Percentiles rank a stretch among this genome's conserved stretches.
Evolutionary conservation across 2,797 vertebrate species (phyloP).

Genomic region (Myotis findleyi): DNA sequence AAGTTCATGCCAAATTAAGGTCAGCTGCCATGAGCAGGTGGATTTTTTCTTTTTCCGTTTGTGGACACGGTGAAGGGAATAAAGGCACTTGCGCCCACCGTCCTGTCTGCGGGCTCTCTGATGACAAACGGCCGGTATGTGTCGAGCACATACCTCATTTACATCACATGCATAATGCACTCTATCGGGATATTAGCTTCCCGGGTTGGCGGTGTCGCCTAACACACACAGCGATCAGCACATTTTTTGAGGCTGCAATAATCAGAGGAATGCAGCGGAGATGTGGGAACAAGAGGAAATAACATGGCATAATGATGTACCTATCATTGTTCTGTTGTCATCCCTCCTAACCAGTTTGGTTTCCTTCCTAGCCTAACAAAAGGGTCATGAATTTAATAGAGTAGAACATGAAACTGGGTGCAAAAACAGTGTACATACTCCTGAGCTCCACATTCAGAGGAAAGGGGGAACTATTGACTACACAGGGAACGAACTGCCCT

Average conservation of each 20-base stretch:
- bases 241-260: constrained; percentile 83
- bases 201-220: constrained; percentile 79
- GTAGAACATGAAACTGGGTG: constrained; percentile 62
- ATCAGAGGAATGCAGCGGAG: constrained; percentile 85
- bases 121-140: constrained; percentile 23
- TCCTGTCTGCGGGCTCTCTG: neutral
- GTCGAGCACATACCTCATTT: constrained; percentile 75
- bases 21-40: neutral
- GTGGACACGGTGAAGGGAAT: neutral
- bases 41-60: neutral
- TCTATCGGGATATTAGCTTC: constrained; percentile 81
- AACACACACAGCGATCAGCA: constrained; percentile 83
- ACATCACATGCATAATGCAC: constrained; percentile 76
- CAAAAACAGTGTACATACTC: constrained; percentile 59
- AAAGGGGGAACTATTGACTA: neutral
- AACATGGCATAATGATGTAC: constrained; percentile 81
- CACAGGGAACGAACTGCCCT: neutral
- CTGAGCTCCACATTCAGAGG: constrained; percentile 50
- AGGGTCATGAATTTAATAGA: constrained; percentile 66
- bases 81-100: neutral
- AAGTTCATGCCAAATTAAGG: neutral
- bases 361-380: constrained; percentile 77
- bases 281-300: constrained; percentile 81
- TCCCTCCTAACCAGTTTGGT: constrained; percentile 68
- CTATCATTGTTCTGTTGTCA: constrained; percentile 83